Evolutionary conservation across 30 jellyfish, hydroid and myxozoan species (phyloP), one percentile per base, ranked within the genome.

Genomic region (Aurelia aurita complex sp. Pacific): DNA sequence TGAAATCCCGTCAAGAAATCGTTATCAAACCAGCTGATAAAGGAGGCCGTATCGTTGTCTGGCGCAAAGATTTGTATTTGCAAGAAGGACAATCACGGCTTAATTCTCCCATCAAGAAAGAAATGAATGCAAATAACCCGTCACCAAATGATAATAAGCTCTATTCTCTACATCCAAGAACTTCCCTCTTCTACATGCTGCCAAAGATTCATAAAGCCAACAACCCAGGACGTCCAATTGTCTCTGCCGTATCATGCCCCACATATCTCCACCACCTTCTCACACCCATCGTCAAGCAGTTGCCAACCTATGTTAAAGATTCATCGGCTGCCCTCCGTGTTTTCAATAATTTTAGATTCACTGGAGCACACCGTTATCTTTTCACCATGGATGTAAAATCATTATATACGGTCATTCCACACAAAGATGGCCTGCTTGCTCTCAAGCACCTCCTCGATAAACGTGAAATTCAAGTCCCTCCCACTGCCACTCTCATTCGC

Each of bases 151-250:
- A 70, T 13, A 63, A 0, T 12, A 35, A 73, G 12, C 51, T 73
- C 34, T 73, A 40, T 29, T 10, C 69, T 15, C 55, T 40, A 18
- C 83, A 73, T 73, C 83, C 83, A 16, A 43, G 83, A 73, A 42
- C 69, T 36, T 73, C 69, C 52, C 43, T 73, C 32, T 73, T 52
- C 52, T 73, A 73, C 69, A 40, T 73, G 83, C 51, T 73, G 36
- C 83, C 68, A 7, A 73, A 46, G 52, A 73, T 73, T 35, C 83
- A 73, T 40, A 46, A 42, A 73, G 70, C 10, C 16, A 16, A 43
- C 83, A 73, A 73, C 52, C 83, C 83, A 42, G 83, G 83, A 14
- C 69, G 83, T 16, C 83, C 69, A 43, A 73, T 73, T 51, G 83
- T 73, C 7, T 73, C 83, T 36, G 83, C 83, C 10, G 83, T 73